Evolutionary conservation across 1,140 invertebrate genomes (phyloP), one percentile per base, ranked within the genome.

Genomic region (Drosophila rhopaloa): DNA sequence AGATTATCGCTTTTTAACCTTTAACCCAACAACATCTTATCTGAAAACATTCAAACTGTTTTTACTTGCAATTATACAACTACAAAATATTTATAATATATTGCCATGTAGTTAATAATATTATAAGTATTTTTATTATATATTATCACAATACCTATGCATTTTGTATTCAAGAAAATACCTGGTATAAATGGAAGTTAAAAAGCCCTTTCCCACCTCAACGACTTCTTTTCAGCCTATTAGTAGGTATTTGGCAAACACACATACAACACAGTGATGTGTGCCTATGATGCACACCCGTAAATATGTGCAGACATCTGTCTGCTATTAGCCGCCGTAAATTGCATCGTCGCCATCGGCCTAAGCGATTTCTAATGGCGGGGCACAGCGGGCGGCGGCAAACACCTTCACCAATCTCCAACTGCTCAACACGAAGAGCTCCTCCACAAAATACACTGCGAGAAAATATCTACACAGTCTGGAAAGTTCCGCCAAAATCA

Each of bases 321-420:
- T 62, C 56, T 61, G 68, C 58, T 55, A 51, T 57, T 55, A 47
- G 47, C 48, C 77, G 65, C 73, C 73, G 79, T 81, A 78, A 85
- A 85, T 81, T 81, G 82, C 81, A 81, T 73, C 78, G 66, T 68
- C 56, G 81, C 66, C 81, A 74, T 59, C 78, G 66, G 70, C 57
- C 77, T 88, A 86, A 86, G 86, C 83, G 83, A 83, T 86, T 86
- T 76, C 83, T 86, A 88, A 86, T 86, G 83, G 83, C 79, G 79
- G 66, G 35, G 55, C 73, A 50, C 60, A 67, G 16, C 63, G 73
- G 62, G 67, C 41, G 62, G 32, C 41, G 2, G 7, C 43, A 19
- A 41, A 37, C 50, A 27, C 72, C 62, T 80, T 41, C 72, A 43
- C 43, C 2, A 50, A 47, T 19, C 13, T 2, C 43, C 29, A 11